Evolutionary conservation across 2,888 invertebrate species (phyloP), one percentile per base, ranked within the genome.

Genomic region (Arge pagana): DNA sequence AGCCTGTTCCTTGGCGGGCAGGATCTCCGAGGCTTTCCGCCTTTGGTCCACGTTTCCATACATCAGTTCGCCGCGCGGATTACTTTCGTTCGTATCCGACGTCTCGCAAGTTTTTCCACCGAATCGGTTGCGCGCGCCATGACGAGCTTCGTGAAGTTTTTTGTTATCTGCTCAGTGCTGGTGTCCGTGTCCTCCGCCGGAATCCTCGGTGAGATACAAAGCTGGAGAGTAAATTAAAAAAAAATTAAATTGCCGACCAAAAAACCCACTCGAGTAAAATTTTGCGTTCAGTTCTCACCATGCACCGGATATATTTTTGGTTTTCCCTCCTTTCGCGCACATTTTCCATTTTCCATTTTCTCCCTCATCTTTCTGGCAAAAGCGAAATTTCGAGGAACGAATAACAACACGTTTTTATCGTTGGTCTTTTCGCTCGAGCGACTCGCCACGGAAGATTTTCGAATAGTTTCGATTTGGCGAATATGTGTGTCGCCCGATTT

Each of bases 1-100:
- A 70, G 69, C 68, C 66, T 64, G 71, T 72, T 69, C 70, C 68
- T 71, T 66, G 63, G 66, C 66, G 62, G 67, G 63, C 70, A 70
- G 66, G 70, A 72, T 70, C 71, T 56, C 41, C 53, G 45, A 45
- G 45, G 30, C 45, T 31, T n/a, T 45, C 45, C 35, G 35, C 45
- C 45, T 45, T 45, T 45, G n/a, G n/a, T 45, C 31, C 45, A 45
- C 31, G 35, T 45, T 45, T 45, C 23, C 45, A 7, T 4, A 21
- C 16, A 10, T 35, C 33, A 33, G 31, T 45, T 33, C 31, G 33
- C 24, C 33, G 33, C 10, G n/a, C 28, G 28, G 8, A 26, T 26
- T 26, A 40, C 26, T 24, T 11, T 40, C n/a, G n/a, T n/a, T n/a
- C n/a, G n/a, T 26, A 15, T 13, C 24, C 1, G 4, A 26, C 7